phyloP scores from a whole-genome alignment of 2,888 invertebrate genomes.

The Tenthredo amoena region DNA sequence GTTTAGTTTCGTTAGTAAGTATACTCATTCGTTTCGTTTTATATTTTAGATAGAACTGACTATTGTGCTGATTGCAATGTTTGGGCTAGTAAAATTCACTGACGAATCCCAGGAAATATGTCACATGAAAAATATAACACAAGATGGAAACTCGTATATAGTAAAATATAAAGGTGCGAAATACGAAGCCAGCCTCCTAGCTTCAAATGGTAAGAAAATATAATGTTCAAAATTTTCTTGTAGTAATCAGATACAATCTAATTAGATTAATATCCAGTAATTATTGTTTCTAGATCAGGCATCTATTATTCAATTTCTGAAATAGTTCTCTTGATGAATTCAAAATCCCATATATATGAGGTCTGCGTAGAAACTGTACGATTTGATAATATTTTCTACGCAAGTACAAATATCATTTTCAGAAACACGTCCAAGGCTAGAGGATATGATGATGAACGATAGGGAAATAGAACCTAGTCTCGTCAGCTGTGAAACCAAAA shows the following conservation, averaged over 20 bases:
- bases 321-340: background rate
- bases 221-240: background rate
- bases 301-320: background rate
- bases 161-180: constrained; percentile 57
- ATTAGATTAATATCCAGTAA: background rate
- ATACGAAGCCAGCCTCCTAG: background rate
- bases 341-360: too few relatives aligned
- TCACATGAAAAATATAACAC: constrained; percentile 13
- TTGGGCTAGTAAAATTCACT: constrained; percentile 8
- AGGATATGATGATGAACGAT: background rate
- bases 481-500: background rate
- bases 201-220: constrained; percentile 25
- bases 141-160: constrained; percentile 18
- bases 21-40: background rate
- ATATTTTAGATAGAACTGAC: background rate
- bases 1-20: background rate
- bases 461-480: background rate
- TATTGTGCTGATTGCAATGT: background rate
- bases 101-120: background rate
- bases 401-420: background rate
- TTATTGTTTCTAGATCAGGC: background rate
- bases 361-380: too few relatives aligned
- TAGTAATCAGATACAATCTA: background rate
- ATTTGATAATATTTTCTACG: too few relatives aligned
- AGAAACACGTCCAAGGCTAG: background rate